These are phyloP conservation scores for Pseudorhombus dupliciocellatus DNA, from an alignment of 2,113 vertebrate species.

Conservation along the genomic window DNA sequence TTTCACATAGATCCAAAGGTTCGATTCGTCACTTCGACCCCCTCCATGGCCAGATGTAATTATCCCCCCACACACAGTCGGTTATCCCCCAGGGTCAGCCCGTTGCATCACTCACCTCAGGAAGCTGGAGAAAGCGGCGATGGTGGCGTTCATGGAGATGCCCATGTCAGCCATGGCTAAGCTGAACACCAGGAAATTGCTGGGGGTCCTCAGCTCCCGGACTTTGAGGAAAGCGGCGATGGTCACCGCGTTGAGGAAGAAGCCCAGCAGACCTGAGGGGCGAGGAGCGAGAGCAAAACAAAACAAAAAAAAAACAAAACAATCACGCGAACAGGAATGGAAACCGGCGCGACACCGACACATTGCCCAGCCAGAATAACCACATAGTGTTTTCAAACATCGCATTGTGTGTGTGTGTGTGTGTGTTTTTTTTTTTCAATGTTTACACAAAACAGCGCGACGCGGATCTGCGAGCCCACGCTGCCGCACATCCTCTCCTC, in stretches of 20 bases:
- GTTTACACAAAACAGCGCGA: too few relatives aligned
- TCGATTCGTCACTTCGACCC: background rate
- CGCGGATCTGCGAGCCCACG: too few relatives aligned
- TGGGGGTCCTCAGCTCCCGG: conserved; percentile 88
- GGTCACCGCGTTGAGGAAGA: conserved; percentile 91
- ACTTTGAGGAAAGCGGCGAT: conserved; percentile 91
- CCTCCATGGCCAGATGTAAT: background rate
- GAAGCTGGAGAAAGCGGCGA: conserved; percentile 93
- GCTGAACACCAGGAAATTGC: conserved; percentile 91
- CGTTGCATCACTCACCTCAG: conserved; percentile 85
- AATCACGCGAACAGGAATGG: background rate
- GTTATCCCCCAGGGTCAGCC: too few relatives aligned
- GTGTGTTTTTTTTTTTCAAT: too few relatives aligned
- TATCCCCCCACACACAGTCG: background rate
- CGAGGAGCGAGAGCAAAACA: conserved; percentile 29
- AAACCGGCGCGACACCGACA: background rate
- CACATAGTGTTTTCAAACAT: too few relatives aligned
- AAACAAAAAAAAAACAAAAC: background rate
- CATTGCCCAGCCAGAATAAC: too few relatives aligned
- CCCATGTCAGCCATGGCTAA: conserved; percentile 91
- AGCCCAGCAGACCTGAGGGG: conserved; percentile 88
- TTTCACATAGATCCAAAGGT: background rate
- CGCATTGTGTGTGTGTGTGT: background rate
- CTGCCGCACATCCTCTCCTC: background rate
- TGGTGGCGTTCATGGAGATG: conserved; percentile 90